Evolutionary conservation across 2,113 vertebrate genomes (phyloP).

Genomic region (Sylvilagus bachmani): DNA sequence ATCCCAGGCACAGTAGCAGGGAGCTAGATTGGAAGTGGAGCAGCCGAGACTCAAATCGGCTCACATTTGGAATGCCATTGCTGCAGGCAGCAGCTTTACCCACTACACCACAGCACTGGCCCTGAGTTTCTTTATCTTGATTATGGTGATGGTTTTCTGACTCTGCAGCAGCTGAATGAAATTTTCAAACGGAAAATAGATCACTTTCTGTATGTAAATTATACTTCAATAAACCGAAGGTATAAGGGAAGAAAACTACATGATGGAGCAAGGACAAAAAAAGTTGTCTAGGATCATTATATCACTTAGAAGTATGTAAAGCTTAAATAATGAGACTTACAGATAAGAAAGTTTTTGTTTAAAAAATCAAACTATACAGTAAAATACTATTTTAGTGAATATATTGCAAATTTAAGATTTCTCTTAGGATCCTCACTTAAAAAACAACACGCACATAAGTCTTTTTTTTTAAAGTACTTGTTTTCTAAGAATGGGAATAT

Average conservation of each 20-base stretch:
- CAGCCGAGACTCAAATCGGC: too few relatives aligned
- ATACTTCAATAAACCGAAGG: not conserved
- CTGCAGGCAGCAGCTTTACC: too few relatives aligned
- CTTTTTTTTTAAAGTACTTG: slow-evolving; percentile 26
- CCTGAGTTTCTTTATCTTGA: not conserved
- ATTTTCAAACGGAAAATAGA: too few relatives aligned
- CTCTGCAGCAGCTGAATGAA: not conserved
- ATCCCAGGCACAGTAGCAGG: too few relatives aligned
- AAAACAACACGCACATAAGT: slow-evolving; percentile 16
- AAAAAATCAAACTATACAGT: slow-evolving; percentile 11
- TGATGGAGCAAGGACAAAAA: not conserved
- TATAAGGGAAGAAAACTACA: not conserved
- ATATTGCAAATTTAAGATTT: not conserved
- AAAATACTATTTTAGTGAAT: slow-evolving; percentile 43
- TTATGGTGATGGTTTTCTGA: not conserved
- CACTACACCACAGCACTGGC: too few relatives aligned
- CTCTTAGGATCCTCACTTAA: slow-evolving; percentile 2
- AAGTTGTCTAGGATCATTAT: not conserved
- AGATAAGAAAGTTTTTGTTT: slow-evolving; percentile 50
- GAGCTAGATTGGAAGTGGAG: too few relatives aligned
- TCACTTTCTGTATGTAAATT: not conserved
- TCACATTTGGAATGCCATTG: too few relatives aligned
- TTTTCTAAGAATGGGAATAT: slow-evolving; percentile 43
- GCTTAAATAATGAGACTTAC: not conserved
- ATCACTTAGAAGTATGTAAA: slow-evolving; percentile 10